Base-by-base conservation (phyloP, 1,140 invertebrate species). In the Dendrolimus kikuchii region DNA sequence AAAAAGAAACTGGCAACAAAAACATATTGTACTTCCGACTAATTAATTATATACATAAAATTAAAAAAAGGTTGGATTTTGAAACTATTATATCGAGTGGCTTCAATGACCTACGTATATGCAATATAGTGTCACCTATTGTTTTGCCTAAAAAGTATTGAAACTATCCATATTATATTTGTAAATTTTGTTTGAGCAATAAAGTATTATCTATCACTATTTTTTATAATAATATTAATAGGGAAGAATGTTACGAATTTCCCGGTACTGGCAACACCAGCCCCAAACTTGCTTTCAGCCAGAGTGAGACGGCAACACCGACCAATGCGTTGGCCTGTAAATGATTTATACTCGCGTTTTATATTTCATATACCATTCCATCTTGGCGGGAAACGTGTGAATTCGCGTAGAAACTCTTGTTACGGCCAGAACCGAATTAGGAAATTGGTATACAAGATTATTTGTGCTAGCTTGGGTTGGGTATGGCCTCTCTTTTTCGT, bases 281-380 rank as follows among this genome's bases (percentile, higher is more conserved):
- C 8, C 43, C 5, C 43, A 45, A 38, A 42, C 38, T 41, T 38
- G 10, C 49, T 50, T 50, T 38, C 40, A n/a, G 23, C 23, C 38
- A 36, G 42, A 51, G 50, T 43, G 50, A 44, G 50, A 51, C 42
- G 9, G 50, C 42, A 51, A 44, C 42, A 51, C 6, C 40, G 45
- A 53, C 55, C 60, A 49, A 59, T 50, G 56, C 61, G 56, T 55
- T 57, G 56, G 64, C 50, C 59, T 67, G 59, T 67, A 54, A 67
- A 67, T 67, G 64, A 67, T 67, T 67, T 63, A 67, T 57, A 41
- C 50, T 7, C 40, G 40, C 51, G 36, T 57, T 60, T 60, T 47
- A 60, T 64, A 58, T 59, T 53, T 57, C 55, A 58, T 60, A 57
- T 59, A 37, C 42, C 41, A 10, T 59, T 54, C 51, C 52, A 52